phyloP scores from a whole-genome alignment of 2,888 invertebrate species.

The Caenorhabditis japonica region DNA sequence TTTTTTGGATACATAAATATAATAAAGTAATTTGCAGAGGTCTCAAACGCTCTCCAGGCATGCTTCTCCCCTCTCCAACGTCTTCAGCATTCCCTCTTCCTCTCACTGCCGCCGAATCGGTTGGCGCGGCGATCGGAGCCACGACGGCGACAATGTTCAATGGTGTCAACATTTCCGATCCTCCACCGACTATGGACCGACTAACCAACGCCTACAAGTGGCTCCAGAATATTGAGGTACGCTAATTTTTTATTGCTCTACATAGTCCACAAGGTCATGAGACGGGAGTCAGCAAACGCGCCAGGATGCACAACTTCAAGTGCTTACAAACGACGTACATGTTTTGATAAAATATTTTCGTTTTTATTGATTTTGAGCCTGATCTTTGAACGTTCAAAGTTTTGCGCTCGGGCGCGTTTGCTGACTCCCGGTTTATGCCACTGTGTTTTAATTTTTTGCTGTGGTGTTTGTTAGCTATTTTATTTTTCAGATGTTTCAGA shows the following conservation, averaged over 20 bases:
- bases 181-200: constrained; percentile 40
- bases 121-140: constrained; percentile 43
- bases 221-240: constrained; percentile 58
- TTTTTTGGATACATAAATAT: constrained; percentile 18
- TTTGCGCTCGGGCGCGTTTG: too few species aligned
- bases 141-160: constrained; percentile 45
- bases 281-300: too few species aligned
- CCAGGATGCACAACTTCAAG: too few species aligned
- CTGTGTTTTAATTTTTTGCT: too few species aligned
- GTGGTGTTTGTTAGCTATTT: too few species aligned
- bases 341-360: too few species aligned
- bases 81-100: constrained; percentile 38
- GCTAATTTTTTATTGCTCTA: constrained; percentile 17
- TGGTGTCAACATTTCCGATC: constrained; percentile 21
- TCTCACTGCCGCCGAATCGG: constrained; percentile 41
- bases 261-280: too few species aligned
- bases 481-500: too few species aligned
- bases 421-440: too few species aligned
- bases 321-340: too few species aligned
- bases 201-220: constrained; percentile 56
- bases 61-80: constrained; percentile 71
- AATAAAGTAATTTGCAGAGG: constrained; percentile 51
- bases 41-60: constrained; percentile 77
- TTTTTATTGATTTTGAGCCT: too few species aligned
- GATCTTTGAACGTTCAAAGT: too few species aligned